These are phyloP conservation scores for Pseudococcus jackbeardsleyi DNA, from an alignment of 2,888 invertebrate genomes.

Conservation along the genomic window DNA sequence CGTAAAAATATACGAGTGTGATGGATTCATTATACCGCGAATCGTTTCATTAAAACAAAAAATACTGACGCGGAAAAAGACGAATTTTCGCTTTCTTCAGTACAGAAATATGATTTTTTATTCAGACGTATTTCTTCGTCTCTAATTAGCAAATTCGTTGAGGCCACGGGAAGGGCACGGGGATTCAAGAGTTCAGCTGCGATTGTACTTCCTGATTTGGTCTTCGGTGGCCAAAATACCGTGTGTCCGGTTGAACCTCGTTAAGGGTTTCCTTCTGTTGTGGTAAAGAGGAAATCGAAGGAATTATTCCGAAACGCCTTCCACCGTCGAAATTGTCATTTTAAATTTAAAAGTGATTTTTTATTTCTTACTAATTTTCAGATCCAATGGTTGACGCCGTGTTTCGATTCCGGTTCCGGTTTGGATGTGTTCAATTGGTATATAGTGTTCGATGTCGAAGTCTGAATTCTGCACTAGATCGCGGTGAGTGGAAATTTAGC, in stretches of 20 bases:
- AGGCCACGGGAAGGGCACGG: neutral
- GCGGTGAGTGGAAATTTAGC: neutral
- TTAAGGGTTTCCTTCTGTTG: neutral
- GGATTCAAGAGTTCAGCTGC: neutral
- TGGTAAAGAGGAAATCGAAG: neutral
- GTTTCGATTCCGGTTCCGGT: conserved; percentile 15
- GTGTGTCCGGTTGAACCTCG: conserved; percentile 22
- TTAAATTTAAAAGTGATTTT: neutral
- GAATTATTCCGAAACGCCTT: conserved; percentile 18
- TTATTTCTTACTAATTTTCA: conserved; percentile 1
- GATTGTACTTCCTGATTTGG: conserved; percentile 15
- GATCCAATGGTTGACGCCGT: neutral
- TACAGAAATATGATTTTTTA: conserved; percentile 1
- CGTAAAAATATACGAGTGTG: neutral
- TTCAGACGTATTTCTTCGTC: conserved; percentile 5
- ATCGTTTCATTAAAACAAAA: conserved; percentile 20
- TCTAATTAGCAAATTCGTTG: conserved; percentile 24
- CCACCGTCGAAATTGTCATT: neutral
- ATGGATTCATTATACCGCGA: neutral
- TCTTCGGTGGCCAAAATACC: conserved; percentile 21
- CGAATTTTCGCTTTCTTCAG: neutral
- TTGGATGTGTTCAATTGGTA: neutral
- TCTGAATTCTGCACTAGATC: neutral
- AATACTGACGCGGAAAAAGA: conserved; percentile 9
- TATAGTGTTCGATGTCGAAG: neutral